phyloP scores from a whole-genome alignment of 37 sponge, comb jelly and placozoan species.

The Crambe crambe region DNA sequence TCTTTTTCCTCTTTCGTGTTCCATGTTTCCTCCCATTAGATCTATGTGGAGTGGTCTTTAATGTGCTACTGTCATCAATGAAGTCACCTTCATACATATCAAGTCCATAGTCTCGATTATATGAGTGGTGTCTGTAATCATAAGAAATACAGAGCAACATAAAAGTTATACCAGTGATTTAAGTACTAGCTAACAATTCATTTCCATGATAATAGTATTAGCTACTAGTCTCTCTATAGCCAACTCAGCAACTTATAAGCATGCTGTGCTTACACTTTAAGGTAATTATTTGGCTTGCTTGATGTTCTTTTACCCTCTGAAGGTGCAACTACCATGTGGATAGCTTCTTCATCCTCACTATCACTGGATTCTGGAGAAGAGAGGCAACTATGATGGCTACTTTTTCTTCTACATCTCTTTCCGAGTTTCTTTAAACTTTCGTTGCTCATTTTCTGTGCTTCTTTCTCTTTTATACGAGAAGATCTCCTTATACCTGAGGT shows the following conservation, averaged over 20 bases:
- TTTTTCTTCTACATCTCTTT: not conserved
- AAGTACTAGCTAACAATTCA: not conserved
- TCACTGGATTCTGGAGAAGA: not conserved
- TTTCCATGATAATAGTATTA: not conserved
- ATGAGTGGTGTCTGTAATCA: constrained; percentile 21
- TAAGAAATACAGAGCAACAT: not conserved
- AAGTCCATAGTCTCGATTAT: constrained; percentile 34
- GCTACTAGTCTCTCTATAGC: not conserved
- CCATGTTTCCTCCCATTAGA: not conserved
- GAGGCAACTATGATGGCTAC: not conserved
- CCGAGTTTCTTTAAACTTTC: not conserved
- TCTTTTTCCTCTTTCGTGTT: not conserved
- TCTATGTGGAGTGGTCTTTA: not conserved
- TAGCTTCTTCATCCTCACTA: not conserved
- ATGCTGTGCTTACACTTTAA: constrained; percentile 13
- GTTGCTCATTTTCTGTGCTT: not conserved
- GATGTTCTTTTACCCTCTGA: not conserved
- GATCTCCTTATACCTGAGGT: constrained; percentile 3
- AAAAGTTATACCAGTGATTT: not conserved
- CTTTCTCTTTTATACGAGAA: not conserved
- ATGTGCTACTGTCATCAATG: constrained; percentile 39
- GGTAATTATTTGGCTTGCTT: not conserved
- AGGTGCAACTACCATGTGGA: not conserved
- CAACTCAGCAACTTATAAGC: too few species aligned
- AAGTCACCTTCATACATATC: constrained; percentile 60